Evolutionary conservation across 2,113 vertebrate genomes (phyloP).

Genomic region (Cricetomys ansorgei): DNA sequence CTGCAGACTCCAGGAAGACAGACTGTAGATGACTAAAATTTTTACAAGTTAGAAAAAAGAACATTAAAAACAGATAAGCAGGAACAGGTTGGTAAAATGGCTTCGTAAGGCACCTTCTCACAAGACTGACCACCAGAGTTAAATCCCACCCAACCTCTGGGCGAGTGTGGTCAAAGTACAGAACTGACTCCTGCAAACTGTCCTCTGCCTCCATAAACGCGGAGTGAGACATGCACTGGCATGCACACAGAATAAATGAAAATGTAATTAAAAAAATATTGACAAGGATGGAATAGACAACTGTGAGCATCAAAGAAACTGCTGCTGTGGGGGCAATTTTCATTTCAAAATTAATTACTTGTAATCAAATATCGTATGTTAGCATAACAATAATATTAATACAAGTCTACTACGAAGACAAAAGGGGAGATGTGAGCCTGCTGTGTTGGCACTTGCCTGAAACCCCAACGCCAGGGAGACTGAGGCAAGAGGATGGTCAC

Average conservation of each 20-base stretch:
- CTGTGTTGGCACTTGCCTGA: not conserved
- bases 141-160: no score
- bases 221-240: not conserved
- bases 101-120: not conserved
- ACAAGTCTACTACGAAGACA: not conserved
- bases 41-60: slow-evolving; percentile 10
- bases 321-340: slow-evolving; percentile 35
- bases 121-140: not conserved
- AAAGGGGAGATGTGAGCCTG: not conserved
- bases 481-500: not conserved
- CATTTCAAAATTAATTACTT: slow-evolving; percentile 43
- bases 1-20: slow-evolving; percentile 51
- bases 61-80: not conserved
- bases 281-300: not conserved
- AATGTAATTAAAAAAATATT: not conserved
- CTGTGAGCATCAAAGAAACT: slow-evolving; percentile 13
- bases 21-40: not conserved
- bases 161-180: not conserved
- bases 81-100: no score
- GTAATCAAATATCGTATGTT: slow-evolving; percentile 14
- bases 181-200: not conserved
- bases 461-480: not conserved
- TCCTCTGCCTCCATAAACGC: not conserved
- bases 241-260: not conserved
- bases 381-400: not conserved